These are phyloP conservation scores for Stenchaetothrips biformis DNA, from an alignment of 2,888 invertebrate genomes.

Conservation along the genomic window DNA sequence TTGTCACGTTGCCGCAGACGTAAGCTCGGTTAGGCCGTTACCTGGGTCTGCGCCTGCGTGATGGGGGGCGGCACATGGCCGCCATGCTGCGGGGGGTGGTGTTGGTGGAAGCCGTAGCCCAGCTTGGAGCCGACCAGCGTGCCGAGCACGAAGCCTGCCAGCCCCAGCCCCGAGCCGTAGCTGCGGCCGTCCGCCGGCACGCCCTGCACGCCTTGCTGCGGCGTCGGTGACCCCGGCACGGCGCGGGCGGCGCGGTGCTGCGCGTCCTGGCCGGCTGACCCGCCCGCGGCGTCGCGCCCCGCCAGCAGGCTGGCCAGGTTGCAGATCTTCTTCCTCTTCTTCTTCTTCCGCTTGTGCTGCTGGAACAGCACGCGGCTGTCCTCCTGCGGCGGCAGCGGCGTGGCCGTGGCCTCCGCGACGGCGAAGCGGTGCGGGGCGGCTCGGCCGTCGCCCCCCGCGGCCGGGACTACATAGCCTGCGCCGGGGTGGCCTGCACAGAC, in stretches of 20 bases:
- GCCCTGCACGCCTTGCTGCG: no score
- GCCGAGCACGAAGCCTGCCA: background rate
- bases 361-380: background rate
- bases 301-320: background rate
- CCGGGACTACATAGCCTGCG: background rate
- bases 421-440: background rate
- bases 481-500: background rate
- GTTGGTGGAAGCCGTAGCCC: background rate
- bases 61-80: background rate
- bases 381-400: background rate
- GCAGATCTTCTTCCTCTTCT: conserved; percentile 12
- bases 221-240: no score
- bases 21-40: no score
- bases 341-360: background rate
- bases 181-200: background rate
- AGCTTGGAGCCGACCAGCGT: conserved; percentile 5
- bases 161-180: background rate
- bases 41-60: background rate
- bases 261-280: background rate
- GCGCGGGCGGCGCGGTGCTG: background rate
- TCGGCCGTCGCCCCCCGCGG: background rate
- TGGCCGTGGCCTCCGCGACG: background rate
- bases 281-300: conserved; percentile 11
- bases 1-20: no score
- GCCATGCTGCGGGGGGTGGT: background rate